A percentile compares a stretch with the other conserved stretches of the same genome.
Evolutionary conservation across 2,888 invertebrate species (phyloP).

Genomic region (Ochropacha duplaris): DNA sequence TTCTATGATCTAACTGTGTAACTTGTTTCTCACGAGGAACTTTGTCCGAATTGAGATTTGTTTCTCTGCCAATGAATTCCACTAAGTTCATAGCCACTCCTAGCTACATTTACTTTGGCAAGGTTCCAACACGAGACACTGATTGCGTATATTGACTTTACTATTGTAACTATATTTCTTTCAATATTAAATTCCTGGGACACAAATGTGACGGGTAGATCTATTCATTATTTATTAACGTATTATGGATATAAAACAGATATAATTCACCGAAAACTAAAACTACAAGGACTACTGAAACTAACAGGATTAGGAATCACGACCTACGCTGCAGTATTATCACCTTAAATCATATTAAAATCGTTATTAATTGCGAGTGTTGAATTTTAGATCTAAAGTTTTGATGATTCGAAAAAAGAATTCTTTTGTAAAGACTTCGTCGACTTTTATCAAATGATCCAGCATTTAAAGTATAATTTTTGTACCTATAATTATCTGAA

Average conservation of each 20-base stretch:
- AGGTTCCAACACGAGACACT: conserved; percentile 51
- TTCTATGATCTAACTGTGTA: not conserved
- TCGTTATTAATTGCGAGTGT: too few relatives aligned
- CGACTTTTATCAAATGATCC: too few relatives aligned
- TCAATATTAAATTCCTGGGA: conserved; percentile 45
- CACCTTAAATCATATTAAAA: too few relatives aligned
- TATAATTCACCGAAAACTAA: too few relatives aligned
- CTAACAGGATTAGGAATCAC: too few relatives aligned
- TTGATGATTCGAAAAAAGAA: too few relatives aligned
- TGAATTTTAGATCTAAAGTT: too few relatives aligned
- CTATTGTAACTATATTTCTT: conserved; percentile 60
- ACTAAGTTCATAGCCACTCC: conserved; percentile 51
- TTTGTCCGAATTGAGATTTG: conserved; percentile 37
- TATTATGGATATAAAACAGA: not conserved
- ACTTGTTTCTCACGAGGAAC: not conserved
- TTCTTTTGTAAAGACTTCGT: too few relatives aligned
- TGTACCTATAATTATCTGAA: too few relatives aligned
- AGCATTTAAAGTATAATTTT: too few relatives aligned
- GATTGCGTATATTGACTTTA: conserved; percentile 64
- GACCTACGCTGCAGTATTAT: too few relatives aligned
- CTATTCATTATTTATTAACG: conserved; percentile 18
- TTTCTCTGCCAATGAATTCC: conserved; percentile 61
- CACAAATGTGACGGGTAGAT: conserved; percentile 29
- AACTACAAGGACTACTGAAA: too few relatives aligned
- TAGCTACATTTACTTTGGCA: conserved; percentile 50